These are phyloP conservation scores for Panthera leo DNA, from an alignment of 2,113 vertebrate genomes.

Conservation along the genomic window DNA sequence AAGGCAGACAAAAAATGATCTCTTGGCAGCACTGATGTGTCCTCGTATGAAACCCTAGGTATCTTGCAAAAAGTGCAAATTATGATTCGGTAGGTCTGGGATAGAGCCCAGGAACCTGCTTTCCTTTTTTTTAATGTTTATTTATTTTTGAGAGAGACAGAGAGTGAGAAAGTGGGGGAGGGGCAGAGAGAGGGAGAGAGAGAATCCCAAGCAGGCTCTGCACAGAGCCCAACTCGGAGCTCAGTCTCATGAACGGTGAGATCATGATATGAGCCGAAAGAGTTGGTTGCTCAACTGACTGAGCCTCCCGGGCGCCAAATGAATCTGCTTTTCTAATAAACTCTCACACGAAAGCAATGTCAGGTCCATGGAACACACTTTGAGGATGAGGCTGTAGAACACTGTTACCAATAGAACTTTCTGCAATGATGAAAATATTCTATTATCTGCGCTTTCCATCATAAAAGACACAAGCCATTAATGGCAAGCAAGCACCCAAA, in stretches of 20 bases:
- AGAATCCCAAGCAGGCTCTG: no score
- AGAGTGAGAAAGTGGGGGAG: no score
- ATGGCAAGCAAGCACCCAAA: not conserved
- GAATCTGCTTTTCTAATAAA: not conserved
- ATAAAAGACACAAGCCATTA: not conserved
- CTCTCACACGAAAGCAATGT: fast-evolving
- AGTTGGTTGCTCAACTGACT: no score
- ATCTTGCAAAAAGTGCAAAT: not conserved
- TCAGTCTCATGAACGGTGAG: no score
- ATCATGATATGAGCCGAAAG: no score
- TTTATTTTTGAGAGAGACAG: no score
- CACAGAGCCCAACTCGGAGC: no score
- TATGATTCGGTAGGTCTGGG: not conserved
- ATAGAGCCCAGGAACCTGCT: not conserved
- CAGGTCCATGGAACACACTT: not conserved
- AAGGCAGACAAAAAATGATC: not conserved
- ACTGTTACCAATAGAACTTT: not conserved
- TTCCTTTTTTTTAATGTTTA: not conserved
- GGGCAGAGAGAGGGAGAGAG: no score
- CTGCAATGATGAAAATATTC: not conserved
- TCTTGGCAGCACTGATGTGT: fast-evolving
- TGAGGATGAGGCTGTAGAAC: not conserved
- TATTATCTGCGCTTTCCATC: not conserved
- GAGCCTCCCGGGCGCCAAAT: no score
- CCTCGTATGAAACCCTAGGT: not conserved